Percentiles rank a stretch among this genome's conserved stretches.
These are phyloP conservation scores for Rhadina sibilatrix DNA, from an alignment of 2,113 vertebrate species.

Conservation along the genomic window DNA sequence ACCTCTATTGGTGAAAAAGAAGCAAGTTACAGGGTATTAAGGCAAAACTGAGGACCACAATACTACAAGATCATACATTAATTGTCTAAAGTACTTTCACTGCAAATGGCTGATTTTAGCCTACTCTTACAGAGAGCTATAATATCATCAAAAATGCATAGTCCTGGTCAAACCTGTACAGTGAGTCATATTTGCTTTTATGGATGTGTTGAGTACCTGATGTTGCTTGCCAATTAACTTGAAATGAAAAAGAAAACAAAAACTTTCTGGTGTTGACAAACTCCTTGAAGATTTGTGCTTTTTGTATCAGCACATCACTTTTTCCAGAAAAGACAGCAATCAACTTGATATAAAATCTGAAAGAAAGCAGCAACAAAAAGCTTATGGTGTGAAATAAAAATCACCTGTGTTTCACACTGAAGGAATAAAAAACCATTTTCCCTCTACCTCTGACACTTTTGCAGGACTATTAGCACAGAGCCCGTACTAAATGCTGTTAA, in stretches of 20 bases:
- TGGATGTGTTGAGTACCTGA: background rate
- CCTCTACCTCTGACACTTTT: background rate
- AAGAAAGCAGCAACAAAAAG: background rate
- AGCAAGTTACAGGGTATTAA: background rate
- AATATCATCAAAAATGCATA: background rate
- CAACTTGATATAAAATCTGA: background rate
- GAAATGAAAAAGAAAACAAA: background rate
- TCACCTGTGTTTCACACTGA: background rate
- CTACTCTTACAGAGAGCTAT: background rate
- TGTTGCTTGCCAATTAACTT: background rate
- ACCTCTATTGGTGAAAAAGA: background rate
- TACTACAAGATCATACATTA: background rate
- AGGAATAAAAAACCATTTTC: background rate
- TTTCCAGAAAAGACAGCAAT: background rate
- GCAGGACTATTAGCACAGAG: background rate
- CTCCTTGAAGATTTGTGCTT: background rate
- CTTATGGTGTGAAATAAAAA: background rate
- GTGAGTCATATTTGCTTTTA: background rate
- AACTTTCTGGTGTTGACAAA: background rate
- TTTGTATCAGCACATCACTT: background rate
- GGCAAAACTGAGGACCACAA: background rate
- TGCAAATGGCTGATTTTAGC: background rate
- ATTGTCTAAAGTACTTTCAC: background rate
- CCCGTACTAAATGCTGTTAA: background rate
- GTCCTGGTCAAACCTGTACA: background rate